These are phyloP conservation scores for Tupiocoris notatus DNA, from an alignment of 2,888 invertebrate genomes.

Conservation along the genomic window DNA sequence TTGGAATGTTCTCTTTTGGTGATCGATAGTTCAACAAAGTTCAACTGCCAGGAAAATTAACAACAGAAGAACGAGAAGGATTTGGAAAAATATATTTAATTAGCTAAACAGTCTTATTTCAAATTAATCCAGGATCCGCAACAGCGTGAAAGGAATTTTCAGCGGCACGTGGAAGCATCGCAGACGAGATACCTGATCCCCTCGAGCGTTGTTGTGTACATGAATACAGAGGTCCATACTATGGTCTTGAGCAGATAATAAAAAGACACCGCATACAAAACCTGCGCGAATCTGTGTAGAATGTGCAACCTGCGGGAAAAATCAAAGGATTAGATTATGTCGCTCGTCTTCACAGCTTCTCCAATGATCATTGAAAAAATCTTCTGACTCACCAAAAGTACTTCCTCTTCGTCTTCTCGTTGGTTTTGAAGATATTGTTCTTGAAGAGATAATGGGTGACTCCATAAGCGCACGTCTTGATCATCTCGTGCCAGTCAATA, in stretches of 20 bases:
- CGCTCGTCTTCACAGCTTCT: background rate
- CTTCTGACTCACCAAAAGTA: constrained; percentile 58
- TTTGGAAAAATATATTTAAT: background rate
- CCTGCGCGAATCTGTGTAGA: constrained; percentile 29
- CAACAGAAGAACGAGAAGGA: no score
- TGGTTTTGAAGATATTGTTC: constrained; percentile 68
- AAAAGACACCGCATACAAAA: background rate
- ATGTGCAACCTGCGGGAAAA: constrained; percentile 28
- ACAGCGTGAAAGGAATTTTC: background rate
- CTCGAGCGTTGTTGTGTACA: background rate
- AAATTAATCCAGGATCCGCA: no score
- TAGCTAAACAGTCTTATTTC: background rate
- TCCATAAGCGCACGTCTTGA: constrained; percentile 68
- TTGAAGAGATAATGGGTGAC: constrained; percentile 75
- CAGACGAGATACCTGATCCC: background rate
- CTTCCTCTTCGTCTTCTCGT: constrained; percentile 65
- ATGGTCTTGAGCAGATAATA: constrained; percentile 10
- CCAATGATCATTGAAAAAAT: background rate
- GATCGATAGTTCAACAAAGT: no score
- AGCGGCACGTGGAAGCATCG: background rate
- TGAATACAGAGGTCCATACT: background rate
- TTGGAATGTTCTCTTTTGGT: no score
- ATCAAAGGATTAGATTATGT: background rate
- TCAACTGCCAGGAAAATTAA: no score
- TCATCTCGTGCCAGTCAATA: constrained; percentile 73